These are phyloP conservation scores for Stenotaenia linearis DNA, from an alignment of 2,888 invertebrate species.

Conservation along the genomic window DNA sequence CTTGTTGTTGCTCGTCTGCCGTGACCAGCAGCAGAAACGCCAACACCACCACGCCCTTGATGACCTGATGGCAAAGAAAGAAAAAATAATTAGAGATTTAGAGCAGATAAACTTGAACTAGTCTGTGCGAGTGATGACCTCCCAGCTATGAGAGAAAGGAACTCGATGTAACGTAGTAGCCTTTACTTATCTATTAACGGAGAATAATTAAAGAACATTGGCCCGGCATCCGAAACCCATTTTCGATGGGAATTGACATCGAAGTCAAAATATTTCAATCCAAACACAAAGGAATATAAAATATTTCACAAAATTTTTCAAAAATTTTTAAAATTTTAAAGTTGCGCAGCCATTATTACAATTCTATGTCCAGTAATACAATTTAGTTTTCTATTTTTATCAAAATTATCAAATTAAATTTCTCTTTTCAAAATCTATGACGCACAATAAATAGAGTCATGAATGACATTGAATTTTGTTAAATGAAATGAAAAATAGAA, in stretches of 20 bases:
- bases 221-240: neutral
- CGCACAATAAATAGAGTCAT: no score
- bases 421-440: no score
- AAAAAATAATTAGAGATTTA: neutral
- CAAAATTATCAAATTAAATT: no score
- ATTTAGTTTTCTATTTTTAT: no score
- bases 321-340: no score
- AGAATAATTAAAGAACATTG: neutral
- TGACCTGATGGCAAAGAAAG: neutral
- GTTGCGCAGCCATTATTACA: no score
- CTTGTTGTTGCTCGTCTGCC: neutral
- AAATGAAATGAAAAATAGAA: neutral
- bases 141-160: neutral
- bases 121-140: neutral
- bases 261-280: no score
- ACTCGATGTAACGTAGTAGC: neutral
- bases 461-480: neutral
- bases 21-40: neutral
- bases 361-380: no score
- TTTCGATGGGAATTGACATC: neutral
- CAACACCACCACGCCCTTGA: neutral
- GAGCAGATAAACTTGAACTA: constrained; percentile 5
- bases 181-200: neutral
- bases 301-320: no score
- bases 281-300: no score